Conservation (phyloP, 2,888 invertebrate species). For the Lepas anatifera region DNA sequence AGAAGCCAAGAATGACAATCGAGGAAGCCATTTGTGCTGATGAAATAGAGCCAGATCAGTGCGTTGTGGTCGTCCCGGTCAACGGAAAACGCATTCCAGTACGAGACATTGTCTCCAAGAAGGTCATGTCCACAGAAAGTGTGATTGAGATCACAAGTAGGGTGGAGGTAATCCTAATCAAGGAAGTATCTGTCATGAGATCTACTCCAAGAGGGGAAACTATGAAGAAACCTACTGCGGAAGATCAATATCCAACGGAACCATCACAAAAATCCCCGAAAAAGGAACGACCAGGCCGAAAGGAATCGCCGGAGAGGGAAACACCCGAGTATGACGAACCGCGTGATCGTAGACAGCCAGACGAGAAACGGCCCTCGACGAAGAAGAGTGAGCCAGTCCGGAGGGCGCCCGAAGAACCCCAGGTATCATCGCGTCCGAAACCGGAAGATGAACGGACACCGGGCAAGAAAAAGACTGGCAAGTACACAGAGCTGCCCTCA, state of each 20-base stretch:
- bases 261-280: neutral
- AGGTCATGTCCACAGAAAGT: constrained; percentile 52
- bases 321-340: too few relatives aligned
- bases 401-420: too few relatives aligned
- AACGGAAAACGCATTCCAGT: constrained; percentile 42
- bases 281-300: neutral
- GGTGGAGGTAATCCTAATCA: neutral
- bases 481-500: neutral
- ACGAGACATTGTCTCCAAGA: constrained; percentile 52
- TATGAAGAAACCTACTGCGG: neutral
- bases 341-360: too few relatives aligned
- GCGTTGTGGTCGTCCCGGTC: constrained; percentile 43
- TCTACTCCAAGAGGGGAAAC: neutral
- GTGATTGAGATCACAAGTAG: constrained; percentile 49
- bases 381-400: too few relatives aligned
- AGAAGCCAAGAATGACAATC: constrained; percentile 25
- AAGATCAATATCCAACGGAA: neutral
- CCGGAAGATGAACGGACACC: neutral
- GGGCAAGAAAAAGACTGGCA: neutral
- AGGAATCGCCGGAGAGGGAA: too few relatives aligned
- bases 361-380: too few relatives aligned
- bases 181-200: neutral
- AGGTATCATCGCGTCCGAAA: too few relatives aligned
- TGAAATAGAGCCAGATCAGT: constrained; percentile 51
- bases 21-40: constrained; percentile 27